A percentile compares a stretch with the other conserved stretches of the same genome.
phyloP scores from a whole-genome alignment of 1,140 invertebrate genomes.

The Pseudomyrmex pallidus region DNA sequence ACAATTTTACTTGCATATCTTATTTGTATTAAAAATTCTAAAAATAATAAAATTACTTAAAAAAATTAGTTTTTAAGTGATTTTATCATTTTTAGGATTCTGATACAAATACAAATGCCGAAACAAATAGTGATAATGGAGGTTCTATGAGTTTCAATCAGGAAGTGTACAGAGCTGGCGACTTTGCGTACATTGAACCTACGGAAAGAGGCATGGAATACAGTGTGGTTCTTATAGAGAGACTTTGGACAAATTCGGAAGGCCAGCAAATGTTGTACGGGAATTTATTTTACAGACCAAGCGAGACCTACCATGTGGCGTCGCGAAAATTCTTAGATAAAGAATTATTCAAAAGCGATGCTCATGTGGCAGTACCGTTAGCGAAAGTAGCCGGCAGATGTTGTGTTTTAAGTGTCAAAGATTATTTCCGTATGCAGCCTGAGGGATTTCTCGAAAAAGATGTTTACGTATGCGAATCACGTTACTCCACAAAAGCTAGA shows the following conservation, averaged over 20 bases:
- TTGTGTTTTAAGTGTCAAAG: constrained; percentile 97
- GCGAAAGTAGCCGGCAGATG: constrained; percentile 96
- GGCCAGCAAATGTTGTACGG: constrained; percentile 96
- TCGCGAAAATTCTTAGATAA: constrained; percentile 98
- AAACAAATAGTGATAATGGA: constrained; percentile 80
- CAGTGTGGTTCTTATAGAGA: constrained; percentile 95
- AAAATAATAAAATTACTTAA: no score
- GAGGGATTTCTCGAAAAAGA: constrained; percentile 96
- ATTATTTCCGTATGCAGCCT: constrained; percentile 96
- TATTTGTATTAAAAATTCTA: no score
- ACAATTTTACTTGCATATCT: no score
- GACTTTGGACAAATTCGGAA: constrained; percentile 93
- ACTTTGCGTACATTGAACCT: constrained; percentile 96
- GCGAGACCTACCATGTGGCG: constrained; percentile 98
- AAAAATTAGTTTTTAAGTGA: no score
- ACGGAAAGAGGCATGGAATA: constrained; percentile 92
- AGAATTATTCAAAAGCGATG: constrained; percentile 98
- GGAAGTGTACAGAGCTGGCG: constrained; percentile 91
- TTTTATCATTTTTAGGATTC: constrained; percentile 68
- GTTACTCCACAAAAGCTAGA: constrained; percentile 94
- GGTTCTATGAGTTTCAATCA: constrained; percentile 89
- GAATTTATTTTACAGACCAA: constrained; percentile 89
- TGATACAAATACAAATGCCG: constrained; percentile 69
- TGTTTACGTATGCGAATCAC: constrained; percentile 98
- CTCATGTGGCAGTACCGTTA: constrained; percentile 92